phyloP scores from a whole-genome alignment of 2,888 invertebrate genomes.

The Phoenoteleia sp. region DNA sequence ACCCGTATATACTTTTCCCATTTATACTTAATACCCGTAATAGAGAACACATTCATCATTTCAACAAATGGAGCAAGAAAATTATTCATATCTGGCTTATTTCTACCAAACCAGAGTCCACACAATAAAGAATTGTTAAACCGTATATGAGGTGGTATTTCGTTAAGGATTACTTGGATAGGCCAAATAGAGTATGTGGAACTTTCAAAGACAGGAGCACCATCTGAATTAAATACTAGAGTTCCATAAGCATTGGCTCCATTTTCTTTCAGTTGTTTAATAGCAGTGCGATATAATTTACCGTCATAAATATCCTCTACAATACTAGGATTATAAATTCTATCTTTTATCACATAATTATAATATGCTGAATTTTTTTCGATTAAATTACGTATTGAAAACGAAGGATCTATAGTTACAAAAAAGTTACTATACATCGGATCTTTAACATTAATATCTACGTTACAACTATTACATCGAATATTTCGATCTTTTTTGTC shows the following conservation, averaged over 20 bases:
- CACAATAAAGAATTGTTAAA: not conserved
- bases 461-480: not conserved
- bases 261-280: not conserved
- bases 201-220: not conserved
- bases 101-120: not conserved
- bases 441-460: not conserved
- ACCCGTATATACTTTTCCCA: too few species aligned
- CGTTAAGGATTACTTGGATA: not conserved
- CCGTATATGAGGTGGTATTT: not conserved
- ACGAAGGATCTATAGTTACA: not conserved
- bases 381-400: not conserved
- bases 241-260: not conserved
- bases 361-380: not conserved
- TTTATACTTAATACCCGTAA: too few species aligned
- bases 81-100: not conserved
- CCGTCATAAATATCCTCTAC: not conserved
- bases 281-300: not conserved
- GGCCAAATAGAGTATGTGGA: not conserved
- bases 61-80: too few species aligned
- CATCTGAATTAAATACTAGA: not conserved
- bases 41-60: too few species aligned
- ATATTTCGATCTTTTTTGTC: not conserved
- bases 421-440: not conserved
- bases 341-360: not conserved
- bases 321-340: not conserved